Percentiles rank a stretch among this genome's conserved stretches.
phyloP scores from a whole-genome alignment of 2,113 vertebrate species.

The Hippocampus barbouri region DNA sequence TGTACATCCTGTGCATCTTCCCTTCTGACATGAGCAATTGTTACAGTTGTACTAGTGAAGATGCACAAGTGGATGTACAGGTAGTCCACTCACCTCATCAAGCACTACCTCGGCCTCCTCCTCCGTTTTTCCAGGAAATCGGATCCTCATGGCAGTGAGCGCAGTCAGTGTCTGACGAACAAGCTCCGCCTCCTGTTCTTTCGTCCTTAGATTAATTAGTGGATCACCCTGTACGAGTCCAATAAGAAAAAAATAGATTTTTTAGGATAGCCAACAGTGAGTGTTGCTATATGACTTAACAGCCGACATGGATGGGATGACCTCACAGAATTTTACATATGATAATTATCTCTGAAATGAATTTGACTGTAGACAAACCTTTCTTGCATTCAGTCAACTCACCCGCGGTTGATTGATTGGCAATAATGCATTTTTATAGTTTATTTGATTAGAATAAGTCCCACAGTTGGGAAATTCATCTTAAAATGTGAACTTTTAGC shows the following conservation, averaged over 20 bases:
- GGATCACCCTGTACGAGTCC: constrained; percentile 74
- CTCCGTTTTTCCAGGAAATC: constrained; percentile 90
- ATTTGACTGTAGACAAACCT: not conserved
- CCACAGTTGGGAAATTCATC: too few relatives aligned
- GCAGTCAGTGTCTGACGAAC: constrained; percentile 84
- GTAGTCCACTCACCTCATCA: constrained; percentile 81
- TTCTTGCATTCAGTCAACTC: not conserved
- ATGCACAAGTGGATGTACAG: not conserved
- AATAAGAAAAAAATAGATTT: not conserved
- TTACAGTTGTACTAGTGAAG: not conserved
- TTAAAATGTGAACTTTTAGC: too few relatives aligned
- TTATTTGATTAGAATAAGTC: not conserved
- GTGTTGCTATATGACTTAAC: not conserved
- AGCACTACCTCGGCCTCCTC: constrained; percentile 88
- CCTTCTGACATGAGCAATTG: not conserved
- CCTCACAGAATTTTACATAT: not conserved
- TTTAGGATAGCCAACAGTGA: not conserved
- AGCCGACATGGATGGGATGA: not conserved
- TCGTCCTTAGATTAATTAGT: constrained; percentile 80
- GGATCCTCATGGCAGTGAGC: constrained; percentile 89
- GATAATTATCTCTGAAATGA: not conserved
- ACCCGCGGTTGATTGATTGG: not conserved
- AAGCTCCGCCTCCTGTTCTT: constrained; percentile 87
- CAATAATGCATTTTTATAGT: not conserved
- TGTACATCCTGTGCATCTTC: not conserved